Evolutionary conservation across 2,113 vertebrate genomes (phyloP), one percentile per base, ranked within the genome.

Genomic region (Ictidomys tridecemlineatus): DNA sequence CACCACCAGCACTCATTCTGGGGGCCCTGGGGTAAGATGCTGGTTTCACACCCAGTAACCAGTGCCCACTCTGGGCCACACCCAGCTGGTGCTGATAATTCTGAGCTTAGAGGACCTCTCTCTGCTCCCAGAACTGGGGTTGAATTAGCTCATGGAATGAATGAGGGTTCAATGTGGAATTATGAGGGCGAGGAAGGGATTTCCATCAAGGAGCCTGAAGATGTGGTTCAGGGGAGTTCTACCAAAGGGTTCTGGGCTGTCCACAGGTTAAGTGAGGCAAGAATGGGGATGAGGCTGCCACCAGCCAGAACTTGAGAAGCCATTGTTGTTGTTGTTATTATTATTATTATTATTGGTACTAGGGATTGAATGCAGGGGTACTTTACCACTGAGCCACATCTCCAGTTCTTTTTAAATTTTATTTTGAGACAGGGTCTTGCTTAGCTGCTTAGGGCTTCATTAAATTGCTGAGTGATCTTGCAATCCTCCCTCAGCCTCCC

Each of bases 171-270:
- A 5, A 10, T 3, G n/a, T 30, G 73, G 30, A 30, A 32, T 28
- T 67, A 45, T 0, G 0, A 22, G 17, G 34, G 24, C 28, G 39
- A 12, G 12, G 39, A 14, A 34, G 4, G 1, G 0, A 11, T 2
- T 13, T 16, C 39, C 9, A 67, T 48, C 1, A 2, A 56, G 30
- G 20, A 32, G 42, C 34, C 72, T 12, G 16, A 11, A 58, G 26
- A n/a, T 2, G 72, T 14, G 45, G 39, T 37, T 53, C 92, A 13
- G 70, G 0, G 7, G 18, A 6, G 22, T 42, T 63, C 63, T 11
- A 24, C 13, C 11, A 42, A 73, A 58, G 17, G 26, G 26, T 45
- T 34, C 9, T 2, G n/a, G 20, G 70, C 70, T 61, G 39, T 34
- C 24, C 18, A n/a, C 2, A 32, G 39, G 17, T 9, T 4, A 5